A percentile compares a stretch with the other conserved stretches of the same genome.
Conservation (phyloP, 53 echinoderm and acorn worm species). For the Pentamera pediparva region DNA sequence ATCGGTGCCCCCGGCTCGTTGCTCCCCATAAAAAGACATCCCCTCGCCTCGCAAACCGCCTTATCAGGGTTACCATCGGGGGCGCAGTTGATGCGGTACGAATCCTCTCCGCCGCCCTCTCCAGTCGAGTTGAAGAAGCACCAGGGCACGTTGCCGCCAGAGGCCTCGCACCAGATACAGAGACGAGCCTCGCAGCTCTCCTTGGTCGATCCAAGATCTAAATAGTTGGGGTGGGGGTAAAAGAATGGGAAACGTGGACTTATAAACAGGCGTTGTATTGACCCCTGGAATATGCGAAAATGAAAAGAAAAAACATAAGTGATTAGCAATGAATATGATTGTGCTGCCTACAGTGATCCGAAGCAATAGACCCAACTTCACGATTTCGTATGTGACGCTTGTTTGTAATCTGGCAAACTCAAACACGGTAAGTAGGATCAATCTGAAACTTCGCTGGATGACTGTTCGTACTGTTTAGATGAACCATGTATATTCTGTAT, state of each 20-base stretch:
- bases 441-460: no score
- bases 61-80: conserved; percentile 54
- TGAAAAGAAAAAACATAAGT: background rate
- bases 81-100: conserved; percentile 48
- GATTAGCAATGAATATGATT: background rate
- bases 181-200: conserved; percentile 42
- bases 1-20: conserved; percentile 32
- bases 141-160: conserved; percentile 39
- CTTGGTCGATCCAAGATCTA: conserved; percentile 47
- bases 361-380: background rate
- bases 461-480: no score
- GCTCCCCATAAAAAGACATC: conserved; percentile 52
- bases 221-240: no score
- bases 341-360: background rate
- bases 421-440: no score
- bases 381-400: no score
- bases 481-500: no score
- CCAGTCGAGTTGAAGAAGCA: conserved; percentile 55
- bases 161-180: conserved; percentile 59
- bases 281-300: background rate
- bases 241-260: no score
- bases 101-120: conserved; percentile 38
- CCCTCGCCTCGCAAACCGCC: conserved; percentile 38
- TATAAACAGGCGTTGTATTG: background rate
- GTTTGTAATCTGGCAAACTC: no score